These are phyloP conservation scores for Drosophila willistoni DNA, from an alignment of 1,140 invertebrate species.

Conservation along the genomic window DNA sequence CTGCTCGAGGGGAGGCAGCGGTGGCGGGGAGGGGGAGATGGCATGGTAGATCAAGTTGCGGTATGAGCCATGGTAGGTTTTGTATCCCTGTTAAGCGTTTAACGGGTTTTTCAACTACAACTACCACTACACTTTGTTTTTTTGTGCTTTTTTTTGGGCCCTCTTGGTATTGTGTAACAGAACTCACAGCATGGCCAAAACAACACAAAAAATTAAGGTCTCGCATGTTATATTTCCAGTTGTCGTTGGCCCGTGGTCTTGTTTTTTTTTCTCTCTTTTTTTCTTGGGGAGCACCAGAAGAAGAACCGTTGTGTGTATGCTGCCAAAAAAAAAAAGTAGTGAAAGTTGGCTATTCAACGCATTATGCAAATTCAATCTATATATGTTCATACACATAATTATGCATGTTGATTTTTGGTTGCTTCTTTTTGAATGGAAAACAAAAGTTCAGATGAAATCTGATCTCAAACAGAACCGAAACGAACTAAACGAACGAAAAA, in stretches of 20 bases:
- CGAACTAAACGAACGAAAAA: background rate
- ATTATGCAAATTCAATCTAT: slow-evolving; percentile 70
- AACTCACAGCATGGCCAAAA: slow-evolving; percentile 59
- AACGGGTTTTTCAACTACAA: slow-evolving; percentile 74
- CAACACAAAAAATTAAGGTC: slow-evolving; percentile 57
- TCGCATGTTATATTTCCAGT: slow-evolving; percentile 58
- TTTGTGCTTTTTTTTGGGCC: slow-evolving; percentile 32
- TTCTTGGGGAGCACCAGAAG: slow-evolving; percentile 55
- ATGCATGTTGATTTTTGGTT: slow-evolving; percentile 15
- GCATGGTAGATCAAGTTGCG: slow-evolving; percentile 70
- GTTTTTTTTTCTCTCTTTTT: slow-evolving; percentile 30
- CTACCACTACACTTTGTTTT: background rate
- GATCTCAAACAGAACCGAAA: slow-evolving; percentile 40
- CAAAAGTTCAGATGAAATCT: slow-evolving; percentile 59
- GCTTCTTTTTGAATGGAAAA: slow-evolving; percentile 60
- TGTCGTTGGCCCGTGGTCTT: slow-evolving; percentile 41
- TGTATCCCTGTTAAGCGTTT: slow-evolving; percentile 60
- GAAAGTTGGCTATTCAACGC: slow-evolving; percentile 63
- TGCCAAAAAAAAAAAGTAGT: slow-evolving; percentile 79
- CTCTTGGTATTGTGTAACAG: slow-evolving; percentile 81
- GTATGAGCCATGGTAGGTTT: slow-evolving; percentile 20
- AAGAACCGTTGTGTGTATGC: slow-evolving; percentile 63
- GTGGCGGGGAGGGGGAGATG: slow-evolving; percentile 25
- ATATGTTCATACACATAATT: slow-evolving; percentile 7
- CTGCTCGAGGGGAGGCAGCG: slow-evolving; percentile 8